Conservation (phyloP, 2,797 vertebrate species). For the Neopelma chrysocephalum region DNA sequence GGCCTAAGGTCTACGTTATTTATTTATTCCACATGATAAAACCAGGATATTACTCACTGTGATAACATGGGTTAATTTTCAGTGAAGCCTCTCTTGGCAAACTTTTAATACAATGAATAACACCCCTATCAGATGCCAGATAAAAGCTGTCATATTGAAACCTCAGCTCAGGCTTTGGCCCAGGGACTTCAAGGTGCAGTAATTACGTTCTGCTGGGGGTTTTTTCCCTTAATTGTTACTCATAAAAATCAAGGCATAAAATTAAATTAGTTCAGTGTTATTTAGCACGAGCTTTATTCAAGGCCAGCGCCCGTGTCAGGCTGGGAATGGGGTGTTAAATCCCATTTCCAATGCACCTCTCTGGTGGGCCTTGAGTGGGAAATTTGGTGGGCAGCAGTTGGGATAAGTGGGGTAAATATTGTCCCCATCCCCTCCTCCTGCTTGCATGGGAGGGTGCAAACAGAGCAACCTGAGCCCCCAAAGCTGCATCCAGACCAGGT, state of each 20-base stretch:
- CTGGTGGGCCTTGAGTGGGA: neutral
- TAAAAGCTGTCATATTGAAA: conserved; percentile 53
- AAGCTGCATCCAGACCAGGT: neutral
- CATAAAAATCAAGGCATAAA: conserved; percentile 58
- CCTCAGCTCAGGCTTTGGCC: conserved; percentile 10
- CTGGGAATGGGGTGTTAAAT: neutral
- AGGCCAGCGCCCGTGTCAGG: accelerated
- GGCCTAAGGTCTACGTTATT: conserved; percentile 22
- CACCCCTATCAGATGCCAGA: conserved; percentile 44
- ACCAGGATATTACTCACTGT: conserved; percentile 62
- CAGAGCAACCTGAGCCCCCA: neutral
- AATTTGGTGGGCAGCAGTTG: neutral
- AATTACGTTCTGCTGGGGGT: conserved; percentile 12
- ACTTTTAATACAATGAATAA: conserved; percentile 33
- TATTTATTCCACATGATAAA: conserved; percentile 69
- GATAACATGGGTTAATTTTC: conserved; percentile 40
- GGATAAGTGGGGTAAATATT: neutral
- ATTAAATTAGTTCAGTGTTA: conserved; percentile 43
- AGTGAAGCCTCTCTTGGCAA: conserved; percentile 65
- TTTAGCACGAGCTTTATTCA: neutral
- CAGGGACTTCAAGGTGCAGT: neutral
- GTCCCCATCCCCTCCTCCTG: neutral
- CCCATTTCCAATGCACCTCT: accelerated
- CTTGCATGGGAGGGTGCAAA: accelerated
- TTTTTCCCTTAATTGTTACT: conserved; percentile 53